Conservation (phyloP, 2,888 invertebrate species). For the Geotrupes spiniger region DNA sequence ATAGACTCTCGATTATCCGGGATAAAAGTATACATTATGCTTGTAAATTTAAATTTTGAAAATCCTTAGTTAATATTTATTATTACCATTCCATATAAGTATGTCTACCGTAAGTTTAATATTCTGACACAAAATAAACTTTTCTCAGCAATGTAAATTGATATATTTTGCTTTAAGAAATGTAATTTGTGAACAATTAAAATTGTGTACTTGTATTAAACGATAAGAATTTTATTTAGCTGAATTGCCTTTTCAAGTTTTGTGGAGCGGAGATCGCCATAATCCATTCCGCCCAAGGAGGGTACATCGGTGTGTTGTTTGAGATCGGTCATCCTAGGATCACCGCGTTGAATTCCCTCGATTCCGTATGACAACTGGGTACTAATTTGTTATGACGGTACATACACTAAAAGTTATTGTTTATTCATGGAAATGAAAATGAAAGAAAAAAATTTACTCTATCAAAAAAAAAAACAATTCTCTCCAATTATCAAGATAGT, state of each 20-base stretch:
- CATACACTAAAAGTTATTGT: slow-evolving; percentile 45
- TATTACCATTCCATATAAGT: no score
- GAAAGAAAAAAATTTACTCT: not conserved
- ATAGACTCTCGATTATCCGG: no score
- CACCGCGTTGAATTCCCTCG: slow-evolving; percentile 29
- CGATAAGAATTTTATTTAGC: slow-evolving; percentile 43
- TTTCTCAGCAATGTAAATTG: not conserved
- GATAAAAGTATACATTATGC: no score
- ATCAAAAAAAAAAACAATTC: slow-evolving; percentile 4
- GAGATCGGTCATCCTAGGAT: slow-evolving; percentile 33
- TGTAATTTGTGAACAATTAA: slow-evolving; percentile 7
- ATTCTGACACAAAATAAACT: no score
- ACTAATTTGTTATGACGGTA: slow-evolving; percentile 49
- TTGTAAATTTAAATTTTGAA: no score
- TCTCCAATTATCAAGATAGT: not conserved
- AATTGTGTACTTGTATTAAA: slow-evolving; percentile 8
- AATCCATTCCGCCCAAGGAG: slow-evolving; percentile 29
- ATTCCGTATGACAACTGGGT: slow-evolving; percentile 23
- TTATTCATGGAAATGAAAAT: slow-evolving; percentile 19
- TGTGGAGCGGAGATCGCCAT: slow-evolving; percentile 14
- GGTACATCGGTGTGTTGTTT: slow-evolving; percentile 29
- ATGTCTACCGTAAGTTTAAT: no score
- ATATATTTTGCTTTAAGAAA: slow-evolving; percentile 7
- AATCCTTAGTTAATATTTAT: no score
- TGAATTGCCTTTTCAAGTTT: slow-evolving; percentile 43